Percentiles rank a stretch among this genome's conserved stretches.
phyloP scores from a whole-genome alignment of 1,140 invertebrate species.

The Pseudobourletiella spinata region DNA sequence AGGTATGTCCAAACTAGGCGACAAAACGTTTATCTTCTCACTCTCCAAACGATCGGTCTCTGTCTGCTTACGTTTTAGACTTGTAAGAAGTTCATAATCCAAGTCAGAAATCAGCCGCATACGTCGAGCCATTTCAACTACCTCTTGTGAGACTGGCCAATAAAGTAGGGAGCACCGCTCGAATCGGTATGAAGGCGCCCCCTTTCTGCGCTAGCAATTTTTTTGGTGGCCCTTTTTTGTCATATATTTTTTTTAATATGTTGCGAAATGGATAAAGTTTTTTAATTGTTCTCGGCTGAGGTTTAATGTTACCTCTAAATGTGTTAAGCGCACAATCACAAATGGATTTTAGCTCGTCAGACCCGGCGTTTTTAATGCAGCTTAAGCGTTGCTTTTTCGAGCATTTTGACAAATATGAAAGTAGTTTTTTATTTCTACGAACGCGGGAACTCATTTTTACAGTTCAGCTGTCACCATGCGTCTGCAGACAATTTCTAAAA shows the following conservation, averaged over 20 bases:
- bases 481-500: background rate
- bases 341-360: background rate
- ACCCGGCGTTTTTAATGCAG: background rate
- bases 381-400: background rate
- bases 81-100: background rate
- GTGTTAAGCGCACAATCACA: background rate
- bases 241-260: background rate
- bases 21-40: background rate
- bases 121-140: background rate
- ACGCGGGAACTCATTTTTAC: background rate
- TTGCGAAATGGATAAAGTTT: background rate
- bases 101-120: background rate
- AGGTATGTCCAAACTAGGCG: background rate
- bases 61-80: background rate
- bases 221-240: background rate
- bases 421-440: background rate
- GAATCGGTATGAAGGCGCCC: background rate
- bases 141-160: background rate
- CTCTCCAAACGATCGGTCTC: background rate
- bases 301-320: background rate
- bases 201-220: background rate
- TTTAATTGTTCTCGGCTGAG: background rate
- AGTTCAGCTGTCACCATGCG: conserved; percentile 5
- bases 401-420: background rate
- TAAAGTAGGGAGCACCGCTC: background rate